Percentiles rank a stretch among this genome's conserved stretches.
Conservation (phyloP, 2,888 invertebrate species). For the Drosophila setosimentum region DNA sequence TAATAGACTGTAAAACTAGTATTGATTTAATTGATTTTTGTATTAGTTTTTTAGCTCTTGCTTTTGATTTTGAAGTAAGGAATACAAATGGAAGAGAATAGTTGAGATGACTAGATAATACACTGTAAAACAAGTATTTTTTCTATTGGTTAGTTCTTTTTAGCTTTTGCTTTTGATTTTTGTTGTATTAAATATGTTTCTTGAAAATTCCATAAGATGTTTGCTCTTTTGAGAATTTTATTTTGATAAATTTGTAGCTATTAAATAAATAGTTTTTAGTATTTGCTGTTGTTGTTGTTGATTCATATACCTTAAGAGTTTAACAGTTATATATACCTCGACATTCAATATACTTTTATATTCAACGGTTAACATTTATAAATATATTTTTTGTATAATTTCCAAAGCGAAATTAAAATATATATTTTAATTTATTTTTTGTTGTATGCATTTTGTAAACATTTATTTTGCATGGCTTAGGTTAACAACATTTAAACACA, state of each 20-base stretch:
- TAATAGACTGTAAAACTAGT: conserved; percentile 17
- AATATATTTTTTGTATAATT: conserved; percentile 15
- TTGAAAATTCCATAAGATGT: conserved; percentile 3
- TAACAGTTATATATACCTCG: conserved; percentile 42
- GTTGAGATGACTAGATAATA: conserved; percentile 36
- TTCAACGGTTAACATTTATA: conserved; percentile 16
- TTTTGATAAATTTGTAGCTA: conserved; percentile 37
- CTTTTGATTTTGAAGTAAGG: background rate
- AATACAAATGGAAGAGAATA: background rate
- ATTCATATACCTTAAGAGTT: conserved; percentile 23
- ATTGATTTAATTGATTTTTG: conserved; percentile 4
- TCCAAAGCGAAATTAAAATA: conserved; percentile 27
- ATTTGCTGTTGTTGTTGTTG: conserved; percentile 12
- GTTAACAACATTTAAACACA: conserved; percentile 64
- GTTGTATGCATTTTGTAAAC: conserved; percentile 55
- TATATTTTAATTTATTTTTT: conserved; percentile 22
- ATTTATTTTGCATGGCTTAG: conserved; percentile 51
- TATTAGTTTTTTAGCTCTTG: conserved; percentile 4
- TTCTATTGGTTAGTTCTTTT: background rate
- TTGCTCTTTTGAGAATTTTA: conserved; percentile 25
- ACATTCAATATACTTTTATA: conserved; percentile 47
- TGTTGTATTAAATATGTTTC: conserved; percentile 25
- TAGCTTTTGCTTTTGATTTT: conserved; percentile 1
- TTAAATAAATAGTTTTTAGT: conserved; percentile 25
- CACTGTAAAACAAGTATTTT: conserved; percentile 21